Evolutionary conservation across 1,140 invertebrate genomes (phyloP).

Genomic region (Bombus sylvicola): DNA sequence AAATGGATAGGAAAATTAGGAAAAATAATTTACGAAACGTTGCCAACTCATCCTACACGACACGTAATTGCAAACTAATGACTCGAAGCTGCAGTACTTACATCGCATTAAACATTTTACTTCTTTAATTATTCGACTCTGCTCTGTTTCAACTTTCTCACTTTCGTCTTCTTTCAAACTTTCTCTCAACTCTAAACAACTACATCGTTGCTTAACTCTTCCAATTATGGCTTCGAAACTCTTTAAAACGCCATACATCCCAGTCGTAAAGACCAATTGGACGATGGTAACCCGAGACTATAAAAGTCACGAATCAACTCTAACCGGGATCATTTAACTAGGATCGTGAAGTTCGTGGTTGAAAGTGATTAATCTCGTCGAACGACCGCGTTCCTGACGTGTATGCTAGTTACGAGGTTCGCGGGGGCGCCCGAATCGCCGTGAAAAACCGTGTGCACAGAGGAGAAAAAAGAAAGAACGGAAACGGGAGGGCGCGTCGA

Average conservation of each 20-base stretch:
- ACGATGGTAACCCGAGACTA: constrained; percentile 2
- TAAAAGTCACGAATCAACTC: constrained; percentile 35
- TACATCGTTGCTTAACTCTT: too few relatives aligned
- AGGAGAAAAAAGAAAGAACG: not conserved
- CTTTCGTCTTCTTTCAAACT: too few relatives aligned
- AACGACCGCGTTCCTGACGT: constrained; percentile 36
- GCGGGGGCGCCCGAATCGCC: not conserved
- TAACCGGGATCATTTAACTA: constrained; percentile 21
- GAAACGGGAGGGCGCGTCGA: constrained; percentile 11
- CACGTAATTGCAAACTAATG: too few relatives aligned
- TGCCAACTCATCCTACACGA: too few relatives aligned
- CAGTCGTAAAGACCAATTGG: not conserved
- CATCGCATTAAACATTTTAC: too few relatives aligned
- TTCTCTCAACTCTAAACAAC: too few relatives aligned
- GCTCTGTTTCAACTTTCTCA: too few relatives aligned
- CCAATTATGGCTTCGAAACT: too few relatives aligned
- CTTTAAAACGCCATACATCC: too few relatives aligned
- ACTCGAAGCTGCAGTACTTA: too few relatives aligned
- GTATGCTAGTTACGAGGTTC: constrained; percentile 15
- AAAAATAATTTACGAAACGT: too few relatives aligned
- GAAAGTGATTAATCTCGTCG: constrained; percentile 65
- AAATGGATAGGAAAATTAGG: fast-evolving
- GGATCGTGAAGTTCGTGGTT: constrained; percentile 46
- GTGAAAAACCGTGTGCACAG: not conserved
- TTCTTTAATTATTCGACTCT: too few relatives aligned